phyloP scores from a whole-genome alignment of 2,797 vertebrate species.

The Rhynchonycteris naso region DNA sequence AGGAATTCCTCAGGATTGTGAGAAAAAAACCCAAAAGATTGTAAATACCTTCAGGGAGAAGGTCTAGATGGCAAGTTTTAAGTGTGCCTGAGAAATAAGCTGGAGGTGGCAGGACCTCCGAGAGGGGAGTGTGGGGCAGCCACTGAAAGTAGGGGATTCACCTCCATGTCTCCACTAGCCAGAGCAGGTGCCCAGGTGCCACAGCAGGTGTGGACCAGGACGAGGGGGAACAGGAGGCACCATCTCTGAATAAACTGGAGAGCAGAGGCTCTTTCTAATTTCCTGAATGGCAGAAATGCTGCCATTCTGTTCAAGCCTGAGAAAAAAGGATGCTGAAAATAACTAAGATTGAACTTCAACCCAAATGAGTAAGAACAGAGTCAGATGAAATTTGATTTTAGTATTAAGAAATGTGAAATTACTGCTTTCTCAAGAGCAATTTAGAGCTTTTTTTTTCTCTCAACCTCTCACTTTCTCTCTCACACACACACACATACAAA shows the following conservation, averaged over 20 bases:
- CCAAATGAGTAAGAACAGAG: neutral
- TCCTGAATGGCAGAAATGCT: neutral
- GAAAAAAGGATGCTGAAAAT: neutral
- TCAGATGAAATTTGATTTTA: neutral
- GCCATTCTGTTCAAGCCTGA: neutral
- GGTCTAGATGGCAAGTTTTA: neutral
- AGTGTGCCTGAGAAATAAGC: neutral
- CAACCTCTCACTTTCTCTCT: neutral
- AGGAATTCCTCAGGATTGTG: neutral
- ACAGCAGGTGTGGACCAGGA: accelerated
- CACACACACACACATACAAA: neutral
- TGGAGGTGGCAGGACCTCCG: neutral
- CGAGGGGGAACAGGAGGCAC: too few relatives aligned
- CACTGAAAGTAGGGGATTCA: neutral
- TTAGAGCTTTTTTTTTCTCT: neutral
- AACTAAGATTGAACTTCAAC: neutral
- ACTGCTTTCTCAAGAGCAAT: neutral
- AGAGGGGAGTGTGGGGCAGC: accelerated
- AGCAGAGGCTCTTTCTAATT: neutral
- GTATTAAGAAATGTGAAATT: neutral
- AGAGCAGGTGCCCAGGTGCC: neutral
- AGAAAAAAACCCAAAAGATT: neutral
- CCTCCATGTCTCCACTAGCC: neutral
- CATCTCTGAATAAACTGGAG: neutral
- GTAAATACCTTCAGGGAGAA: neutral